phyloP scores from a whole-genome alignment of 2,797 vertebrate species.

The Ceyx erithaca region DNA sequence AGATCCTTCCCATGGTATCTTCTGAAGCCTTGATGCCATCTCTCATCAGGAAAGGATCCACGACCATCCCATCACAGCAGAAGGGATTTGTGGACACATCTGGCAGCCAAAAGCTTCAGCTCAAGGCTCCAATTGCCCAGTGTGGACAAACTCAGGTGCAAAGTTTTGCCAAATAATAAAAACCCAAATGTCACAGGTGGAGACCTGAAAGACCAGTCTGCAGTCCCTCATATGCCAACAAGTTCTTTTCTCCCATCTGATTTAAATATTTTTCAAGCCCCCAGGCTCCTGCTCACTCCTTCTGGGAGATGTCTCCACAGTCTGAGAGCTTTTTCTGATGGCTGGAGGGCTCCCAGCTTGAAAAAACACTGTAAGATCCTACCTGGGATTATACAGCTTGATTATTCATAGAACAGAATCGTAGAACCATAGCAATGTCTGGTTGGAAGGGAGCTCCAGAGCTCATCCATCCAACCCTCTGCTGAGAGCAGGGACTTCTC shows the following conservation, averaged over 20 bases:
- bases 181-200: neutral
- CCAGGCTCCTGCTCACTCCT: neutral
- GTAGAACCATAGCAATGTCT: too few species aligned
- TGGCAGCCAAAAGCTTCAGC: neutral
- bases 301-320: neutral
- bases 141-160: neutral
- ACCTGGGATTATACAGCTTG: neutral
- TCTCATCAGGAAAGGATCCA: neutral
- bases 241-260: neutral
- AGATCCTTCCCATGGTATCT: neutral
- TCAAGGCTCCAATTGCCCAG: neutral
- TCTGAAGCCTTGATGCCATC: neutral
- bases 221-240: neutral
- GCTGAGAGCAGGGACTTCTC: too few species aligned
- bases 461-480: too few species aligned
- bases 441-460: too few species aligned
- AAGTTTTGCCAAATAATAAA: neutral
- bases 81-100: neutral
- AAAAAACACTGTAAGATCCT: neutral
- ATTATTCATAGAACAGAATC: neutral
- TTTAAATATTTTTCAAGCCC: neutral
- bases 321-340: neutral
- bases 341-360: neutral
- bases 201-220: neutral
- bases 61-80: neutral